Evolutionary conservation across 2,797 vertebrate genomes (phyloP), one percentile per base, ranked within the genome.

Genomic region (Gallinago nigripennis): DNA sequence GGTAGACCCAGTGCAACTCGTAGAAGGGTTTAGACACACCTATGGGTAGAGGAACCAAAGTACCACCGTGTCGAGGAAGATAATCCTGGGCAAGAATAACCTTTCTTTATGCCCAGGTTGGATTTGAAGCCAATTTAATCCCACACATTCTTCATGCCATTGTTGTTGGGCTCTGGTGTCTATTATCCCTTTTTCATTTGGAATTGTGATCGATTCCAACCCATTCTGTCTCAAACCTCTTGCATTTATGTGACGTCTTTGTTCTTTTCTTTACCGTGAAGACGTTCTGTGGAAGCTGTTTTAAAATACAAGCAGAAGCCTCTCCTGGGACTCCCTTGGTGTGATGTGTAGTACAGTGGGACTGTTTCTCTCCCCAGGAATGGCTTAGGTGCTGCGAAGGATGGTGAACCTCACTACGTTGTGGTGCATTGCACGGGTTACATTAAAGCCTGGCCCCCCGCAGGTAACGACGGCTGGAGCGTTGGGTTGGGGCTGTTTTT

Each of bases 391-490:
- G 95, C 98, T 12, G 92, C 98, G 6, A 99, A 99, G 88, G 99
- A 99, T 9, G 99, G 99, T 1, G 99, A 99, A 9, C 98, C 98
- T 39, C 99, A 99, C 96, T 99, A 98, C 21, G 99, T 99, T 5
- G 99, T 99, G 50, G 99, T 99, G 85, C 99, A 99, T 97, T 99
- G 99, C 97, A 99, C 99, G 2, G 99, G 99, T 10, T 99, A 99
- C 96, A 99, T 99, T 75, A 99, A 99, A 89, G 99, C 99, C 63
- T 99, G 99, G 99, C 99, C 99, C 5, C 99, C 99, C 6, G 98
- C 99, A 98, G 99, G 99, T 99, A 97, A 90, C 0, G 4, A 5
- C 9, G 0, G 28, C 60, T 6, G 1, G 7, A 16, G 23, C 1
- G 4, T 3, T 70, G 14, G 2, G 6, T 2, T 27, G 43, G 27